phyloP scores from a whole-genome alignment of 2,797 vertebrate genomes.

The Galagoides demidoff region DNA sequence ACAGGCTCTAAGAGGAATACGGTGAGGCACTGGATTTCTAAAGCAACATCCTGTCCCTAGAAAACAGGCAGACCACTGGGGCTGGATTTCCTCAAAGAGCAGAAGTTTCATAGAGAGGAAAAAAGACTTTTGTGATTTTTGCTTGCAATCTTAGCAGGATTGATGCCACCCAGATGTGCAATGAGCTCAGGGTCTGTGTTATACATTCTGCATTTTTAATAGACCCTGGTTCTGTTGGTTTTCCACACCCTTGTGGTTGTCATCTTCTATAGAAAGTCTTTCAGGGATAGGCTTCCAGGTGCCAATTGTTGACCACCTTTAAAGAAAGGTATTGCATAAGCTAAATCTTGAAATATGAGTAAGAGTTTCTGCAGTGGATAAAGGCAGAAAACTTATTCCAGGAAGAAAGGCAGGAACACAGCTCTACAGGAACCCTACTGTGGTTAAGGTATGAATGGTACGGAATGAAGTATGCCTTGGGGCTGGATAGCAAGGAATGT shows the following conservation, averaged over 20 bases:
- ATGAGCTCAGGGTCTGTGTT: background rate
- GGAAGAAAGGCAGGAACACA: background rate
- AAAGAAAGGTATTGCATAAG: background rate
- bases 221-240: background rate
- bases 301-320: background rate
- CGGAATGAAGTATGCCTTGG: background rate
- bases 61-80: background rate
- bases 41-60: background rate
- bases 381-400: background rate
- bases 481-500: constrained; percentile 4
- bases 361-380: background rate
- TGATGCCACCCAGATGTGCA: background rate
- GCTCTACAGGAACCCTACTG: background rate
- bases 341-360: background rate
- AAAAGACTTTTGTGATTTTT: background rate
- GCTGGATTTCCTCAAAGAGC: background rate
- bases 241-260: background rate
- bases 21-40: background rate
- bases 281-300: background rate
- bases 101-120: background rate
- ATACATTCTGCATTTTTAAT: background rate
- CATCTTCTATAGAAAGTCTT: background rate
- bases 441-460: background rate
- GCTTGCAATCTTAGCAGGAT: background rate
- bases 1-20: background rate